A percentile compares a stretch with the other conserved stretches of the same genome.
Evolutionary conservation across 1,140 invertebrate species (phyloP).

Genomic region (Acromyrmex echinatior): DNA sequence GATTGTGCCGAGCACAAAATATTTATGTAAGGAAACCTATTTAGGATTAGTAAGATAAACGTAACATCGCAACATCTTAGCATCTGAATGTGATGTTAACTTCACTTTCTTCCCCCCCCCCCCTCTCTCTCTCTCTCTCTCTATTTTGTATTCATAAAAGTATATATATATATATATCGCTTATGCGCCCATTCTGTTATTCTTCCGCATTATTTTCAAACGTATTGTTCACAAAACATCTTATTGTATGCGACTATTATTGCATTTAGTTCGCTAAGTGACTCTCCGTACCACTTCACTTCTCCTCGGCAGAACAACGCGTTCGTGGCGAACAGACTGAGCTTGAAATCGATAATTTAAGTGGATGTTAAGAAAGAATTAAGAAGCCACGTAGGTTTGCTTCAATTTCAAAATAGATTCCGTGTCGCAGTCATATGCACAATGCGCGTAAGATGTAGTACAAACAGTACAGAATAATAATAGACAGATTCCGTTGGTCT

Average conservation of each 20-base stretch:
- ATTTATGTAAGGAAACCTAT: conserved; percentile 20
- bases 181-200: background rate
- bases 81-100: background rate
- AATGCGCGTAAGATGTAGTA: background rate
- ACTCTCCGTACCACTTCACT: background rate
- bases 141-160: background rate
- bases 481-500: background rate
- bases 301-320: background rate
- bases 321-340: background rate
- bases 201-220: background rate
- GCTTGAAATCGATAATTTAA: conserved; percentile 40
- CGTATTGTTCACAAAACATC: background rate
- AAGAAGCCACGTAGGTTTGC: conserved; percentile 26
- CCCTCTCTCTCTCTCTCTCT: background rate
- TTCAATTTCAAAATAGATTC: conserved; percentile 32
- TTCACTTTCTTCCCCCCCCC: background rate
- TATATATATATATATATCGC: too few species aligned
- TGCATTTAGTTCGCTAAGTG: background rate
- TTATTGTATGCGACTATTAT: background rate
- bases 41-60: background rate
- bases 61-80: background rate
- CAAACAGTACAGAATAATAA: conserved; percentile 14
- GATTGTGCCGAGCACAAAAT: conserved; percentile 30
- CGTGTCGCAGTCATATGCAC: background rate
- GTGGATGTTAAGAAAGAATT: conserved; percentile 29